These are phyloP conservation scores for Pantelozetes paolii DNA, from an alignment of 2,888 invertebrate species.

Conservation along the genomic window DNA sequence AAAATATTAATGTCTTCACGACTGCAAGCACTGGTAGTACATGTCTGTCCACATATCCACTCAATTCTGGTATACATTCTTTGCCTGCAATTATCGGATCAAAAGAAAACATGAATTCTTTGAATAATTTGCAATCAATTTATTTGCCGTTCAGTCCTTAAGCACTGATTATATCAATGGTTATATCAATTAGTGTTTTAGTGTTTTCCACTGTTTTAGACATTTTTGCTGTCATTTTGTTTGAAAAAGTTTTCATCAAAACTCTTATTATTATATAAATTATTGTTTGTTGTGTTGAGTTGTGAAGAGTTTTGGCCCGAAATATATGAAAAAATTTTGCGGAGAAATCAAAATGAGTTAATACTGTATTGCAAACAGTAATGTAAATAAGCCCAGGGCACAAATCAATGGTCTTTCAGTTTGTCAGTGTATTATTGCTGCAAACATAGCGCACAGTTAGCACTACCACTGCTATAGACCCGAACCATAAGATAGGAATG, in stretches of 20 bases:
- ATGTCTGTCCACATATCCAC: not conserved
- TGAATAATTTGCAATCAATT: not conserved
- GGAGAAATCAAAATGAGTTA: constrained; percentile 11
- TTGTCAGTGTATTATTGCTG: not conserved
- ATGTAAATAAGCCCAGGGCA: constrained; percentile 3
- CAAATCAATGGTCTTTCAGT: not conserved
- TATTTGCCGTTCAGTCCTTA: not conserved
- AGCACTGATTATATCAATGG: no score
- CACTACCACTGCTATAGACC: not conserved
- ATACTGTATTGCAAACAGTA: not conserved
- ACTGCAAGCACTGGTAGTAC: not conserved
- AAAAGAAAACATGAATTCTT: not conserved
- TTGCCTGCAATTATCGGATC: not conserved
- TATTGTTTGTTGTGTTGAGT: not conserved
- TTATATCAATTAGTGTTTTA: not conserved
- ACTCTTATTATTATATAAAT: not conserved
- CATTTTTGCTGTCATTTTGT: not conserved
- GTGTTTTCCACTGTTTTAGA: not conserved
- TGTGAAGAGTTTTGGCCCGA: not conserved
- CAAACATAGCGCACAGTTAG: not conserved
- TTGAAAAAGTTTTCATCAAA: no score
- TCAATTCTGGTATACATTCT: not conserved
- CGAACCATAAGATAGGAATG: not conserved
- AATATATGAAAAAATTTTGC: constrained; percentile 7
- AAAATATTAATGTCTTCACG: not conserved